Base-by-base conservation (phyloP, 2,888 invertebrate genomes). In the Limnephilus lunatus region DNA sequence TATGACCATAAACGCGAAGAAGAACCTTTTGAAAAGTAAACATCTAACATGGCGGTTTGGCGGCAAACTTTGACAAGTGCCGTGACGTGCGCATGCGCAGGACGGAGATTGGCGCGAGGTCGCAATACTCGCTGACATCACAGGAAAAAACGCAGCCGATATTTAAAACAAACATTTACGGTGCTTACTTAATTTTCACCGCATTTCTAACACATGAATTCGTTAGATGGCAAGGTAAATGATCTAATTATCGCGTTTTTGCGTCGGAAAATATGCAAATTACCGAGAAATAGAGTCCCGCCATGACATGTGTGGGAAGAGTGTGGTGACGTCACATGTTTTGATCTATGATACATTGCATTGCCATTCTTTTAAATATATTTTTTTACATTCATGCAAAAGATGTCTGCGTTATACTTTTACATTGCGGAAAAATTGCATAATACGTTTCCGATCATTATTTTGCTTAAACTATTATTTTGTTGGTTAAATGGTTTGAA, bases 281-380 rank as follows among this genome's bases (percentile, higher is more conserved):
- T 35, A 35, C 35, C 35, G 19, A 39, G 83, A 19, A 83, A 39
- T 25, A 11, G 83, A 39, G 25, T 35, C 35, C 35, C 25, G 35
- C 35, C 35, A 83, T 25, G 83, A 83, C 83, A 83, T 83, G 35
- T 83, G 83, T 35, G 83, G 83, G 83, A 83, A 68, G 83, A 32
- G 32, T 14, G 83, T 68, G 0, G 7, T 83, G 83, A 83, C 83
- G 83, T 83, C 83, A 83, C 32, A 83, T 83, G 83, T 83, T 83
- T 83, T 83, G 83, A 83, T 35, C 83, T 83, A 83, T 83, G 83
- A 83, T 35, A 83, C 83, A 83, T 83, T 83, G 35, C 83, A 83
- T 83, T 35, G 15, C 25, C 35, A 25, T 32, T 83, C 15, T 35
- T 83, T 83, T 83, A 19, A 32, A 35, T 32, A 25, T 19, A 35